Base-by-base conservation (phyloP, 2,113 vertebrate species). In the Macheiramphus alcinus region DNA sequence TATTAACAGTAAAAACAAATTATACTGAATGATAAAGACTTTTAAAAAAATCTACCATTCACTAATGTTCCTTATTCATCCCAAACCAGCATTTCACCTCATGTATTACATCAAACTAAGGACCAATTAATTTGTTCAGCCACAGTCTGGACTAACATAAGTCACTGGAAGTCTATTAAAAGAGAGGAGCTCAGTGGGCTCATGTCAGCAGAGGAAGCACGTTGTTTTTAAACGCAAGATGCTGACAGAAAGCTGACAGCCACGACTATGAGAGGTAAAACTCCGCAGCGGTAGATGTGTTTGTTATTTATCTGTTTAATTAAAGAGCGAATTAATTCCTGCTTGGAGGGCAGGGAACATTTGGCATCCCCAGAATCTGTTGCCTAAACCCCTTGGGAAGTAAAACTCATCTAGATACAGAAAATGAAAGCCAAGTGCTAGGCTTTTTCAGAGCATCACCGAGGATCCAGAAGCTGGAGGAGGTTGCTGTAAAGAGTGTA, bases 261-360 rank as follows among this genome's bases (percentile, higher is more conserved):
- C 70, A 21, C 15, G 3, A 11, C 78, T 67, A 90, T 38, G 91
- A 63, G 74, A 86, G 58, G 32, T 36, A 79, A 91, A 91, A 91
- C 2, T 6, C 27, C 40, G 1, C 71, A 87, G 85, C 36, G 16
- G 85, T 92, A 68, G 79, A 92, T 47, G 62, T 40, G 63, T 10
- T 1, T 23, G 67, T 87, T 95, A 86, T 93, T 94, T 97, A 91
- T 88, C 82, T 92, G 82, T 86, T 96, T 91, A 90, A 95, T 95
- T 97, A 96, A 92, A 85, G 71, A 93, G 55, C 9, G 10, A 93
- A 92, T 93, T 86, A 90, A 94, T 88, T 94, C 90, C 85, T 78
- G 45, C 62, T 74, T 80, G 86, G 80, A 91, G 75, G 72, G 38
- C 31, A 58, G 50, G 32, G 48, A 90, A 80, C 58, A 84, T 70